These are phyloP conservation scores for Sisyra nigra DNA, from an alignment of 2,888 invertebrate species.

Conservation along the genomic window DNA sequence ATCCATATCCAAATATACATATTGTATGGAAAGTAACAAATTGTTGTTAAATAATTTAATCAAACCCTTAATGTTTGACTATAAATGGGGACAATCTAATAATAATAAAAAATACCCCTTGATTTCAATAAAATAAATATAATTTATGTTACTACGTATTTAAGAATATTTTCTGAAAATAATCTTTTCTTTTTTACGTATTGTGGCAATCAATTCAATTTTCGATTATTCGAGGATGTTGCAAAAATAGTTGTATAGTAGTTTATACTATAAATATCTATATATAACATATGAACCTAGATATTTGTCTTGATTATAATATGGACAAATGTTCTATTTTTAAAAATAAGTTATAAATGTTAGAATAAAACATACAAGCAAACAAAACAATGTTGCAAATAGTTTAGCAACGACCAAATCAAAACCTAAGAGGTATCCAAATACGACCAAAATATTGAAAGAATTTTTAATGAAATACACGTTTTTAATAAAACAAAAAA, in stretches of 20 bases:
- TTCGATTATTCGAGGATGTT: too few species aligned
- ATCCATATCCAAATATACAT: conserved; percentile 5
- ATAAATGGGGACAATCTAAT: conserved; percentile 28
- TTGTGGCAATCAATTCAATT: too few species aligned
- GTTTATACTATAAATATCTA: not conserved
- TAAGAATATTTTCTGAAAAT: conserved; percentile 3
- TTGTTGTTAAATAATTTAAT: not conserved
- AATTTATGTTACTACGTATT: conserved; percentile 1
- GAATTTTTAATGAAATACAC: too few species aligned
- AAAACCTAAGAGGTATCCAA: too few species aligned
- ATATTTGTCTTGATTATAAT: not conserved
- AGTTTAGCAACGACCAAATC: too few species aligned
- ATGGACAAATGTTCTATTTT: too few species aligned
- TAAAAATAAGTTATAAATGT: not conserved
- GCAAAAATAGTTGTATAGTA: too few species aligned
- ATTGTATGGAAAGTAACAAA: not conserved
- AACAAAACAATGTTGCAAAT: too few species aligned
- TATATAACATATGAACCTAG: not conserved
- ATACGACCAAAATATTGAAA: too few species aligned
- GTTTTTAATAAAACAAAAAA: too few species aligned
- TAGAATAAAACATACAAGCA: not conserved
- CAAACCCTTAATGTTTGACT: conserved; percentile 24
- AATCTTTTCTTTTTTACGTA: not conserved
- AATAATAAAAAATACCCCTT: not conserved
- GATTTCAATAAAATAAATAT: not conserved